Percentiles rank a stretch among this genome's conserved stretches.
Evolutionary conservation across 30 jellyfish, hydroid and myxozoan genomes (phyloP).

Genomic region (Aurelia sp.): DNA sequence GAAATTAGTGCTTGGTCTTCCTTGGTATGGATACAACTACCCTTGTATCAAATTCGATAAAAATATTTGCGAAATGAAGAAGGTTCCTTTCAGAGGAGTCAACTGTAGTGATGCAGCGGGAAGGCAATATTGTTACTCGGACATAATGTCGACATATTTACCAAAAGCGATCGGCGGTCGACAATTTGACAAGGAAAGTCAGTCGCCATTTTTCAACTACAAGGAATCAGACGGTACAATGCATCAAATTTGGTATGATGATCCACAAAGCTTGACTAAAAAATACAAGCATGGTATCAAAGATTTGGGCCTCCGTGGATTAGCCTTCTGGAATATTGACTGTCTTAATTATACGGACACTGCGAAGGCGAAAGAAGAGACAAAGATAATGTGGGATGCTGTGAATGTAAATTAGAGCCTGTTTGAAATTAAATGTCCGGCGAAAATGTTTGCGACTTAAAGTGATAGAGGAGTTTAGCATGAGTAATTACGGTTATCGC

Average conservation of each 20-base stretch:
- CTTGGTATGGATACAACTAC: constrained; percentile 91
- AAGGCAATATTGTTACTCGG: constrained; percentile 57
- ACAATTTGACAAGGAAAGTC: constrained; percentile 60
- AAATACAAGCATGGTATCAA: constrained; percentile 66
- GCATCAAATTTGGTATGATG: constrained; percentile 85
- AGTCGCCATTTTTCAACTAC: constrained; percentile 73
- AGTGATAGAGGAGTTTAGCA: too few relatives aligned
- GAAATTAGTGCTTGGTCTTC: constrained; percentile 78
- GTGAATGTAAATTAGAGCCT: constrained; percentile 11
- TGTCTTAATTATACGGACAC: constrained; percentile 63
- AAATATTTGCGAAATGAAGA: constrained; percentile 47
- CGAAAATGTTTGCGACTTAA: too few relatives aligned
- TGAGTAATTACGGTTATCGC: too few relatives aligned
- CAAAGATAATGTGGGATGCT: constrained; percentile 81
- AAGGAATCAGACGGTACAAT: constrained; percentile 27
- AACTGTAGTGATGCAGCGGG: constrained; percentile 89
- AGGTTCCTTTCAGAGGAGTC: constrained; percentile 74
- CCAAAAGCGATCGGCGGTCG: constrained; percentile 76
- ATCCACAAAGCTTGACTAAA: constrained; percentile 56
- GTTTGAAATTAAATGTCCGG: too few relatives aligned
- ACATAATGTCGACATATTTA: constrained; percentile 32
- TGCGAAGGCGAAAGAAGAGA: constrained; percentile 51
- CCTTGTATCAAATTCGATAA: constrained; percentile 49
- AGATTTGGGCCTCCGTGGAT: constrained; percentile 65
- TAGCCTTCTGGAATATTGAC: constrained; percentile 74